phyloP scores from a whole-genome alignment of 2,113 vertebrate genomes.

The Catagonus wagneri region DNA sequence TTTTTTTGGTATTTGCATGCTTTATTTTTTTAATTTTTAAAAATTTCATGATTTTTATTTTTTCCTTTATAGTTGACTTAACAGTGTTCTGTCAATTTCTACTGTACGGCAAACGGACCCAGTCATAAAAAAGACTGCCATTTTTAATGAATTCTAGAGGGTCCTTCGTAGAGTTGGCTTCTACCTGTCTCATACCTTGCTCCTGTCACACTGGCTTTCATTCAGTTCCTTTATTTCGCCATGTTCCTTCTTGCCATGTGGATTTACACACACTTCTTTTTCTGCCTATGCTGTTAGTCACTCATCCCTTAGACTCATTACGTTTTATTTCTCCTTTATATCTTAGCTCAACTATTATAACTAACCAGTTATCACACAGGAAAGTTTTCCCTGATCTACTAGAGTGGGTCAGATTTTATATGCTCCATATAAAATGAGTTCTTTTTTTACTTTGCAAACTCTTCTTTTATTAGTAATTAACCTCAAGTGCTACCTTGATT shows the following conservation, averaged over 20 bases:
- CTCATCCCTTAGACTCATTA: background rate
- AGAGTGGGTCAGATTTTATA: conserved; percentile 14
- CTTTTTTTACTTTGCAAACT: background rate
- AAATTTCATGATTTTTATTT: too few species aligned
- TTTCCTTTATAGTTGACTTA: too few species aligned
- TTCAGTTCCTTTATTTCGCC: background rate
- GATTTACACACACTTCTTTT: background rate
- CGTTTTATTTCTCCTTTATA: background rate
- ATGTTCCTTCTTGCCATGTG: background rate
- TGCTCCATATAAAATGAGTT: background rate
- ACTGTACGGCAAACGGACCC: too few species aligned
- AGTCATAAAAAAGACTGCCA: background rate
- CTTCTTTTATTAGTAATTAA: conserved; percentile 30
- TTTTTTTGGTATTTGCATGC: background rate
- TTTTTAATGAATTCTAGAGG: background rate
- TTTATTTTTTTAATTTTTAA: too few species aligned
- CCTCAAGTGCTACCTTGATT: conserved; percentile 28
- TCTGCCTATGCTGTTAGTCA: background rate
- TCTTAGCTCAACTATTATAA: background rate
- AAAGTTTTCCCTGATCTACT: background rate
- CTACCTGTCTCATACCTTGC: background rate
- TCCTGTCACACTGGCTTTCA: background rate
- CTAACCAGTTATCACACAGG: background rate
- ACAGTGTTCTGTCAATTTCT: too few species aligned
- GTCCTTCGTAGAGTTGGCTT: background rate